phyloP scores from a whole-genome alignment of 64 coral and sea anemone genomes.

The Stichodactyla helianthus region DNA sequence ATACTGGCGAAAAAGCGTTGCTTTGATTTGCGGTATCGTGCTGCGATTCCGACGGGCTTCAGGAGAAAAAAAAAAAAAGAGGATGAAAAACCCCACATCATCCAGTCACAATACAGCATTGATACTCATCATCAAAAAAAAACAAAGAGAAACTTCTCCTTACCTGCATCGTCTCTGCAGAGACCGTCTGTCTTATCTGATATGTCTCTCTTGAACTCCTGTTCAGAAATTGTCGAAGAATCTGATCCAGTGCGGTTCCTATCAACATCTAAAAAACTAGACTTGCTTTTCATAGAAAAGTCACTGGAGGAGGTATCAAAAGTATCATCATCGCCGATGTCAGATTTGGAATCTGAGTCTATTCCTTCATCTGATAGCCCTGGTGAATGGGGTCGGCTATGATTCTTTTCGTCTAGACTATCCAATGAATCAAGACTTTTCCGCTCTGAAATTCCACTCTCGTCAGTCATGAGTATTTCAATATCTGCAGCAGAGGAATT shows the following conservation, averaged over 20 bases:
- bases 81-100: too few species aligned
- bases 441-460: slow-evolving; percentile 40
- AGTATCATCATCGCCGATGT: slow-evolving; percentile 57
- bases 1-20: too few species aligned
- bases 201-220: slow-evolving; percentile 43
- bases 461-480: slow-evolving; percentile 55
- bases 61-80: too few species aligned
- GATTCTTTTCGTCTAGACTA: background rate
- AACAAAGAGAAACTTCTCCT: background rate
- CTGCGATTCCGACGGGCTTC: too few species aligned
- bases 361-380: slow-evolving; percentile 55
- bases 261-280: slow-evolving; percentile 38
- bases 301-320: slow-evolving; percentile 23
- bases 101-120: background rate
- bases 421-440: slow-evolving; percentile 70
- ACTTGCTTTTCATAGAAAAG: background rate
- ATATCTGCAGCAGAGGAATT: slow-evolving; percentile 45
- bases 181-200: background rate
- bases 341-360: slow-evolving; percentile 71
- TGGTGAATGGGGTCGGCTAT: slow-evolving; percentile 18
- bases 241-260: slow-evolving; percentile 66
- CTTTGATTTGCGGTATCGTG: too few species aligned
- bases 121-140: background rate
- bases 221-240: slow-evolving; percentile 83
- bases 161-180: slow-evolving; percentile 15